Conservation (phyloP, 2,797 vertebrate genomes). For the Tangara arthus region DNA sequence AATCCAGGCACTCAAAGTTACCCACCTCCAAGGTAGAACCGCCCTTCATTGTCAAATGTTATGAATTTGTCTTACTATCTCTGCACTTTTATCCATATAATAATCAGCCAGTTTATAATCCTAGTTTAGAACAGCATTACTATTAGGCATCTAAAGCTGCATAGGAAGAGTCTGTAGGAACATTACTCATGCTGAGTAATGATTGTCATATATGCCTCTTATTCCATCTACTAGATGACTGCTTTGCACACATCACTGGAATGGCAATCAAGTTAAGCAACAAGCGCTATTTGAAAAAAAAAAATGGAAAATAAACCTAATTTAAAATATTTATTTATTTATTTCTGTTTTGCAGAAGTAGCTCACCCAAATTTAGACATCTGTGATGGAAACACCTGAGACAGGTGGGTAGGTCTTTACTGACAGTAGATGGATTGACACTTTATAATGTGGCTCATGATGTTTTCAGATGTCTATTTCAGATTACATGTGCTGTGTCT, state of each 20-base stretch:
- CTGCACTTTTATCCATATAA: not conserved
- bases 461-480: not conserved
- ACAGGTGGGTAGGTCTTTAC: not conserved
- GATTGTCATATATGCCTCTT: not conserved
- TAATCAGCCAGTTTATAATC: not conserved
- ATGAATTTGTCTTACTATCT: not conserved
- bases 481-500: not conserved
- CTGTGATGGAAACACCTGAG: not conserved
- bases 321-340: not conserved
- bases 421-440: not conserved
- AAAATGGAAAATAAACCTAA: not conserved
- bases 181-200: not conserved
- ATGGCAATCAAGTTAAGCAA: not conserved
- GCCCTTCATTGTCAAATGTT: not conserved
- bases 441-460: not conserved
- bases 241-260: not conserved
- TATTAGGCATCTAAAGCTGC: not conserved
- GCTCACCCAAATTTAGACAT: not conserved
- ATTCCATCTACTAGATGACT: not conserved
- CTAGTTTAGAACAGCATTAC: not conserved
- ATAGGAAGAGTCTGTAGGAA: not conserved
- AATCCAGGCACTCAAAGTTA: not conserved
- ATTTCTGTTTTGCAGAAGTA: not conserved
- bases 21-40: not conserved
- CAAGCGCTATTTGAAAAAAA: not conserved